These are phyloP conservation scores for Lysandra bellargus DNA, from an alignment of 2,888 invertebrate genomes.

Conservation along the genomic window DNA sequence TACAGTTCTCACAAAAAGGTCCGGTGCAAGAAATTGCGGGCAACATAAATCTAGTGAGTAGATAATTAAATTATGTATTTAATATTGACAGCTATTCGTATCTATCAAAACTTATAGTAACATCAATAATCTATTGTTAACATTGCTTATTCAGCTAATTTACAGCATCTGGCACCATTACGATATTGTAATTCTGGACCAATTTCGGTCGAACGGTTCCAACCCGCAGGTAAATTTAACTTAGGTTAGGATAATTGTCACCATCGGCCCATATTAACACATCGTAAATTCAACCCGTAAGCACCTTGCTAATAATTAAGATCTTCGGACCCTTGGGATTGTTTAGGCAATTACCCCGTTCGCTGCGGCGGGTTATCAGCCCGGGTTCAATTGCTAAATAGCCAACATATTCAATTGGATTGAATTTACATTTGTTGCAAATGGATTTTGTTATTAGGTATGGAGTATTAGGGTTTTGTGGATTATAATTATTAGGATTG, in stretches of 20 bases:
- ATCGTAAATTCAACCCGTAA: conserved; percentile 75
- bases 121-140: not conserved
- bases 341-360: conserved; percentile 62
- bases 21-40: no score
- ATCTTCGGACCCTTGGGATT: conserved; percentile 54
- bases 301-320: conserved; percentile 78
- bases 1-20: no score
- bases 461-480: not conserved
- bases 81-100: not conserved
- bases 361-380: conserved; percentile 55
- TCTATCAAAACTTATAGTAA: not conserved
- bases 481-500: not conserved
- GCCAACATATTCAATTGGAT: conserved; percentile 14
- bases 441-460: not conserved
- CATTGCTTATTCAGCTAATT: conserved; percentile 24
- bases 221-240: conserved; percentile 74
- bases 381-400: conserved; percentile 40
- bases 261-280: conserved; percentile 72
- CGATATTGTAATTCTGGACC: conserved; percentile 26
- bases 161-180: conserved; percentile 1
- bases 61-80: not conserved
- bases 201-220: conserved; percentile 22
- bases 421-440: not conserved
- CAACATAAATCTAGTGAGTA: not conserved
- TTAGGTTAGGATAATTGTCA: conserved; percentile 66